Evolutionary conservation across 2,888 invertebrate species (phyloP), one percentile per base, ranked within the genome.

Genomic region (Conistra vaccinii): DNA sequence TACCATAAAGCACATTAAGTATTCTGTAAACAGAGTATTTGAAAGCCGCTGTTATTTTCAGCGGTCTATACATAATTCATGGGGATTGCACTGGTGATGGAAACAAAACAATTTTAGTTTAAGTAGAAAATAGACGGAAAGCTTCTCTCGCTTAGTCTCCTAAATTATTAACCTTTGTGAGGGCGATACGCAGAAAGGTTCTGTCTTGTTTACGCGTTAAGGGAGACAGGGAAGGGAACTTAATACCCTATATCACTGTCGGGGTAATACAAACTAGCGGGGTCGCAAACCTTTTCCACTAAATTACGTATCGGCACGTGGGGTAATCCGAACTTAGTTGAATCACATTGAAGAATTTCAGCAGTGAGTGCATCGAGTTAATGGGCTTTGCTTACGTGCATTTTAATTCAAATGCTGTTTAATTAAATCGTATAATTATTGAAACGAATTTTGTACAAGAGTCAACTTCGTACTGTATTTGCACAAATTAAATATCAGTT

Each of bases 231-330:
- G 93, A 92, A 94, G 93, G 95, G 94, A 95, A 94, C 95, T 96
- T 96, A 96, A 96, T 96, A 94, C 94, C 95, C 96, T 96, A 95
- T 96, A 96, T 96, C 96, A 96, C 95, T 95, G 95, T 95, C 95
- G 93, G 94, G 93, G 94, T 93, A 94, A 95, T 94, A 95, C 95
- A 95, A 96, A 96, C 95, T 96, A 94, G 95, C 93, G 91, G 95
- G 96, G 94, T 95, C 95, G 92, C 93, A 95, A 77, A 95, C 96
- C 96, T 96, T 96, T 96, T 95, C 95, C 95, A 95, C 94, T 95
- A 94, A 96, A 96, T 96, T 96, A 94, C 95, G 94, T 96, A 96
- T 96, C 94, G 95, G 95, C 94, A 92, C 91, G 93, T 91, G 94
- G 95, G 95, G 95, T 96, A 95, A 95, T 95, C 95, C 93, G 85